Evolutionary conservation across 1,140 invertebrate species (phyloP), one percentile per base, ranked within the genome.

Genomic region (Listronotus bonariensis): DNA sequence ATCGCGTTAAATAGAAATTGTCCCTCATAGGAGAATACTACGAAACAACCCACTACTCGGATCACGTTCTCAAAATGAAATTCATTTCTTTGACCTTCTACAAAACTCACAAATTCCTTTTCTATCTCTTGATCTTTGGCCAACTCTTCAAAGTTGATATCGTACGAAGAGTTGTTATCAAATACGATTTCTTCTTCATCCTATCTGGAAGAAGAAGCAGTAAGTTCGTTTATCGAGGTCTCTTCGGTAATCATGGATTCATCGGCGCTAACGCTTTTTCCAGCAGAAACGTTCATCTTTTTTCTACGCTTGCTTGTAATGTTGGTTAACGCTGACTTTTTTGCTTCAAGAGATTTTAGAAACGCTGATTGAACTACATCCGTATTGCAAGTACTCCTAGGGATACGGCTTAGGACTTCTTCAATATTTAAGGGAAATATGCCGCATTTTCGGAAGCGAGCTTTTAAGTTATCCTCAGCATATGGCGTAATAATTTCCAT

Each of bases 101-200:
- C 3, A 40, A 40, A 40, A 40, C n/a, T 40, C 10, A 40, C 2
- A 15, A 48, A 48, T 15, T 48, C 2, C 6, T 12, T 48, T 48
- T 48, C 9, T 48, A 6, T 48, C 8, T 48, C 45, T 26, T 48
- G 11, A 11, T 48, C 45, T 48, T 48, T 40, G n/a, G 7, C 45
- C 9, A 18, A 15, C 15, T 48, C 26, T 12, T 48, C 15, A 48
- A 48, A 48, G 15, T 48, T 15, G 11, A 40, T 14, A 40, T 40
- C 38, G 38, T 40, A 2, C 3, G 7, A 40, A 40, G 38, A 40
- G 38, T 40, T 40, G n/a, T 40, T 7, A 40, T 14, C 7, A 14
- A 40, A 40, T 10, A 40, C 38, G 1, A 40, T 38, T 8, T 38
- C 38, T 2, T 14, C 3, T 14, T 14, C 38, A 40, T 40, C 38